Base-by-base conservation (phyloP, 1,140 invertebrate species). In the Nixonia krombeini region DNA sequence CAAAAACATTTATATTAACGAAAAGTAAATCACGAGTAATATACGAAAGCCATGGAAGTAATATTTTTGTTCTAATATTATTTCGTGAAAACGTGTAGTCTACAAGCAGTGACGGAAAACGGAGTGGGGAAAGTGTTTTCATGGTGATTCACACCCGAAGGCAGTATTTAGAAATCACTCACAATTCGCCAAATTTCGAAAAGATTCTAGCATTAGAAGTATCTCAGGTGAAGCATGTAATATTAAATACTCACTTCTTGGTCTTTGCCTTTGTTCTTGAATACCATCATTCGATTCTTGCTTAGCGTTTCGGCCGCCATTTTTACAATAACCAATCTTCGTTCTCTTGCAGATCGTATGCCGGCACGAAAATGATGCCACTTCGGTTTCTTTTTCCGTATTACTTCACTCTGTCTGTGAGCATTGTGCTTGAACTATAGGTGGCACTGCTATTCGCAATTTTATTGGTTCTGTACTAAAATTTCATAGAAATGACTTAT, bases 191-290 rank as follows among this genome's bases (percentile, higher is more conserved):
- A 21, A 21, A 13, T 9, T 17, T 6, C 6, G 21, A 6, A 21
- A 21, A 21, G 21, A 21, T 21, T n/a, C n/a, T n/a, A n/a, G n/a
- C n/a, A n/a, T n/a, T n/a, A n/a, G n/a, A n/a, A n/a, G n/a, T n/a
- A n/a, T n/a, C n/a, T n/a, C n/a, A n/a, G n/a, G n/a, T n/a, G n/a
- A n/a, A 46, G 23, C 0, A 18, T 3, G 17, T 1, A 23, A 47
- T 49, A 23, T 5, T 23, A 23, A 15, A 6, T 4, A 92, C 93
- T 92, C 88, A 97, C 96, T 87, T 97, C 95, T 85, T 95, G 93
- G 89, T 97, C 95, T 89, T 96, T 97, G 75, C 95, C 95, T 90
- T 96, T 96, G 88, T 97, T 96, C 91, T 97, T 97, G 85, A 96
- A 97, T 84, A 93, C 92, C 87, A 95, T 91, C 88, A 94, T 91